A percentile compares a stretch with the other conserved stretches of the same genome.
These are phyloP conservation scores for Caenorhabditis brenneri DNA, from an alignment of 1,140 invertebrate genomes.

Conservation along the genomic window DNA sequence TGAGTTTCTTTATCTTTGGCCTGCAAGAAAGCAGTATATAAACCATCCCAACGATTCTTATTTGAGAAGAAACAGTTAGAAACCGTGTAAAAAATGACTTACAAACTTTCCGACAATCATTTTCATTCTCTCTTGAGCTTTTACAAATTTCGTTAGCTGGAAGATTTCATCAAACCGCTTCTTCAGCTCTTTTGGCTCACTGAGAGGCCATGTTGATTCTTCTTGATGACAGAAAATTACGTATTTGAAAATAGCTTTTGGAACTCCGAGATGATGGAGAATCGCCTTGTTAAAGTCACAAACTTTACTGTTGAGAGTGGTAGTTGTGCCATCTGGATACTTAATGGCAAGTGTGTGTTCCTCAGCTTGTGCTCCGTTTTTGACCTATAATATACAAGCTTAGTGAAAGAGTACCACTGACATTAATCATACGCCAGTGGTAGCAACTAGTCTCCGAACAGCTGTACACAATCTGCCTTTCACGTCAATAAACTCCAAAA, in stretches of 20 bases:
- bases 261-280: slow-evolving; percentile 79
- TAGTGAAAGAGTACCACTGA: neutral
- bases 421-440: slow-evolving; percentile 39
- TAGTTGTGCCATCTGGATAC: neutral
- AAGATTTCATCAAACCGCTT: slow-evolving; percentile 97
- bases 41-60: too few species aligned
- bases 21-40: neutral
- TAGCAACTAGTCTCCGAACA: slow-evolving; percentile 61
- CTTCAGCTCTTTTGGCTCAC: slow-evolving; percentile 90
- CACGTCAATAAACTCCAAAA: slow-evolving; percentile 63
- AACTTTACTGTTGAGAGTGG: neutral
- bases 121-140: slow-evolving; percentile 83
- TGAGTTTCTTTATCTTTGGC: neutral
- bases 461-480: slow-evolving; percentile 60
- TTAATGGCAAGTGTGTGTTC: neutral
- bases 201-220: slow-evolving; percentile 91
- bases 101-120: slow-evolving; percentile 73
- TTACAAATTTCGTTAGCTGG: slow-evolving; percentile 89
- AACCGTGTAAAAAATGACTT: neutral
- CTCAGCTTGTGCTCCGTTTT: neutral
- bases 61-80: too few species aligned
- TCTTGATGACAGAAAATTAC: slow-evolving; percentile 99
- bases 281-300: slow-evolving; percentile 68
- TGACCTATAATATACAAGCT: neutral
- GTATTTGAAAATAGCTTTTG: slow-evolving; percentile 90